phyloP scores from a whole-genome alignment of 1,140 invertebrate genomes.

The Leptinotarsa undecemlineata region DNA sequence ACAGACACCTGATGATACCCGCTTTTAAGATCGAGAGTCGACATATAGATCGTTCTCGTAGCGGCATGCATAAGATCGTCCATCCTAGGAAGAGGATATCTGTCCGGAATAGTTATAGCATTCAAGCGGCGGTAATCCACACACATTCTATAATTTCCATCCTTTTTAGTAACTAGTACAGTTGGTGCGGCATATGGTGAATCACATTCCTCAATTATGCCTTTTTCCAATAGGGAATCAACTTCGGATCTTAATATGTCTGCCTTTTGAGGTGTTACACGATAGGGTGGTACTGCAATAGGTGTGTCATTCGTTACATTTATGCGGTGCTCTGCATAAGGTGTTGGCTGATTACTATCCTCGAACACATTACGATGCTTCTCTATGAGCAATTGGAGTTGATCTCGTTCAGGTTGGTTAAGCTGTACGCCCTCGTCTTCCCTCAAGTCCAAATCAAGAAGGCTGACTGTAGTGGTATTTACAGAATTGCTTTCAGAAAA shows the following conservation, averaged over 20 bases:
- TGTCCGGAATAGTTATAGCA: constrained; percentile 46
- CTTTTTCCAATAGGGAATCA: constrained; percentile 43
- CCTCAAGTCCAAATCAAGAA: background rate
- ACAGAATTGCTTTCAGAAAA: background rate
- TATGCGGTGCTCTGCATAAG: constrained; percentile 26
- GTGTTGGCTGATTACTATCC: background rate
- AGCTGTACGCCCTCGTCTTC: background rate
- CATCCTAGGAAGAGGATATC: constrained; percentile 60
- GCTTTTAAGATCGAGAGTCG: constrained; percentile 55
- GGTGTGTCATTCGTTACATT: constrained; percentile 24
- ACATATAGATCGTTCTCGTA: constrained; percentile 51
- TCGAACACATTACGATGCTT: constrained; percentile 15
- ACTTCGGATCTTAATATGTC: constrained; percentile 26
- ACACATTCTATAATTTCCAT: too few relatives aligned
- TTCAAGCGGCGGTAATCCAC: constrained; percentile 40
- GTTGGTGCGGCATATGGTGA: too few relatives aligned
- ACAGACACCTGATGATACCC: constrained; percentile 30
- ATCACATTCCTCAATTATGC: too few relatives aligned
- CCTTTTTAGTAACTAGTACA: too few relatives aligned
- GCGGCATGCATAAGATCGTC: constrained; percentile 46
- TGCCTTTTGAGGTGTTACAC: constrained; percentile 31
- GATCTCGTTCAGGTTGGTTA: background rate
- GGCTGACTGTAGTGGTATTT: background rate
- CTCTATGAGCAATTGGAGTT: background rate
- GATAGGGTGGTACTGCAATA: constrained; percentile 35